These are phyloP conservation scores for Ferdinandea cuprea DNA, from an alignment of 2,888 invertebrate genomes.

Conservation along the genomic window DNA sequence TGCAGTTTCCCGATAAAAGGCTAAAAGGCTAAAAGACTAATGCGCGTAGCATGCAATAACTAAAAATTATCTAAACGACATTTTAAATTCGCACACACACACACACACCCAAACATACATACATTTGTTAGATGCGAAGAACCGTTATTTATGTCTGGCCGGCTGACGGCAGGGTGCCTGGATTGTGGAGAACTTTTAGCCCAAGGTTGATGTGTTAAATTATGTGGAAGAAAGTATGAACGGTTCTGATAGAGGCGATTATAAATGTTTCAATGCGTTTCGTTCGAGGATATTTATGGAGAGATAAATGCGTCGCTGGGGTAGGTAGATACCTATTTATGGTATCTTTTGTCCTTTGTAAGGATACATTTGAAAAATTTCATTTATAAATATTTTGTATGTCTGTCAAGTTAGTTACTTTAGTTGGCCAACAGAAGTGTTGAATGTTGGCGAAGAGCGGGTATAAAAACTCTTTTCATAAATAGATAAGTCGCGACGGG, in stretches of 20 bases:
- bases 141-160: background rate
- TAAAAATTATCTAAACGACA: slow-evolving; percentile 50
- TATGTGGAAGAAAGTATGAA: slow-evolving; percentile 41
- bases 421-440: no score
- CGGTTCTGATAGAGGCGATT: slow-evolving; percentile 33
- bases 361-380: slow-evolving; percentile 6
- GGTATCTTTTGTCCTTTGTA: background rate
- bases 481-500: no score
- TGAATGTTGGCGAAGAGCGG: no score
- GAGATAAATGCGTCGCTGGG: slow-evolving; percentile 4
- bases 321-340: slow-evolving; percentile 16
- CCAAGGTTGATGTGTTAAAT: slow-evolving; percentile 61
- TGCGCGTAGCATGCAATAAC: slow-evolving; percentile 26
- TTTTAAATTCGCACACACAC: slow-evolving; percentile 45
- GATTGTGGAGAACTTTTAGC: background rate
- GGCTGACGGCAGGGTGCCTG: background rate
- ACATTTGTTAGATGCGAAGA: background rate
- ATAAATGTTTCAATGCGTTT: slow-evolving; percentile 34
- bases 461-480: no score
- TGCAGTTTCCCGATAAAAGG: slow-evolving; percentile 25
- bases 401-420: no score
- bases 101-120: slow-evolving; percentile 35
- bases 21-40: slow-evolving; percentile 43
- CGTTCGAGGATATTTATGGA: slow-evolving; percentile 17
- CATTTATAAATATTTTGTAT: no score